These are phyloP conservation scores for Ericerus pela DNA, from an alignment of 1,140 invertebrate species.

Conservation along the genomic window DNA sequence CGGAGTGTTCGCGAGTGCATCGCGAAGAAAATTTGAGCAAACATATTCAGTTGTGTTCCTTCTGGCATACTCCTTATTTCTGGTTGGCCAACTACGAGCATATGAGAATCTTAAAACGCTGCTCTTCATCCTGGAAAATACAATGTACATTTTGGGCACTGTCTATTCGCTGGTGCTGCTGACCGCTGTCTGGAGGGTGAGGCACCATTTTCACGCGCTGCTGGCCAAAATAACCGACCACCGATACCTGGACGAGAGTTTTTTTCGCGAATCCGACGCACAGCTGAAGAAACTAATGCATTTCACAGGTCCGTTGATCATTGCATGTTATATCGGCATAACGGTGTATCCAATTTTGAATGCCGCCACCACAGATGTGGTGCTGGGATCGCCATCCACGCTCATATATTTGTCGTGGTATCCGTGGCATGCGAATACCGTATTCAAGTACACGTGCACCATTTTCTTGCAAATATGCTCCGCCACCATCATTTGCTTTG, in stretches of 20 bases:
- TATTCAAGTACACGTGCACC: background rate
- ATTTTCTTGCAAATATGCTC: background rate
- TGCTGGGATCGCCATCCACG: background rate
- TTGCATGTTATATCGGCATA: background rate
- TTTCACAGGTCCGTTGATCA: background rate
- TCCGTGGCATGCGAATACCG: background rate
- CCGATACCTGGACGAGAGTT: background rate
- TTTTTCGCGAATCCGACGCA: background rate
- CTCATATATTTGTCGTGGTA: background rate
- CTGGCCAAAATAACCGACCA: no score
- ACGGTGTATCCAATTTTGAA: conserved; percentile 1
- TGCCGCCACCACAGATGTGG: background rate
- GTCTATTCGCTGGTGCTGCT: no score
- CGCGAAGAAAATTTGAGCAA: background rate
- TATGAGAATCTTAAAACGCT: background rate
- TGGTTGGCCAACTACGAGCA: background rate
- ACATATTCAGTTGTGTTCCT: background rate
- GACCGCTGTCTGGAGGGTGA: no score
- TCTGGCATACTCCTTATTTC: background rate
- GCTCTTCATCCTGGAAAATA: background rate
- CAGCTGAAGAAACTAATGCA: background rate
- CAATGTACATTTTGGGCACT: background rate
- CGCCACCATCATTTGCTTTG: background rate
- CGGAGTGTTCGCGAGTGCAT: background rate
- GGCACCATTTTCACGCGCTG: no score